Evolutionary conservation across 2,797 vertebrate species (phyloP).

Genomic region (Ispidina lecontei): DNA sequence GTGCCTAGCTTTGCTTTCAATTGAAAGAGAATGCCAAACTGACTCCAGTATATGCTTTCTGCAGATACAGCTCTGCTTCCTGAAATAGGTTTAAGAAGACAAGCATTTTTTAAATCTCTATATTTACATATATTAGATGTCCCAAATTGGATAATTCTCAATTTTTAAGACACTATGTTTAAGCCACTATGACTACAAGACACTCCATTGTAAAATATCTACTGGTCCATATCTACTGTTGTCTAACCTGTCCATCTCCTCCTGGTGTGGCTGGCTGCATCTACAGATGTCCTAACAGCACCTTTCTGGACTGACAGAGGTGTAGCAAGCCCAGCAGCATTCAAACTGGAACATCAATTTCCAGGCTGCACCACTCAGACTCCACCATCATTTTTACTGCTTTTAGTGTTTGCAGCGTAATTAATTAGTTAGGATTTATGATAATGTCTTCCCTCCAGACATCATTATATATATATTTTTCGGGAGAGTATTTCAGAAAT

Average conservation of each 20-base stretch:
- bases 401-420: neutral
- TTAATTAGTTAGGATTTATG: conserved; percentile 49
- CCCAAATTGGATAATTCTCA: neutral
- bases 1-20: neutral
- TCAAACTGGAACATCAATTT: conserved; percentile 22
- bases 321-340: neutral
- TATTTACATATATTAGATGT: neutral
- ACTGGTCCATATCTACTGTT: neutral
- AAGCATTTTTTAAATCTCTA: neutral
- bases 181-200: neutral
- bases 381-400: neutral
- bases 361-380: conserved; percentile 17
- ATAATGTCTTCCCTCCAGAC: neutral
- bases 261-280: neutral
- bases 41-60: neutral
- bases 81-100: neutral
- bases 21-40: neutral
- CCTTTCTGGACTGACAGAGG: neutral
- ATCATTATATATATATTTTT: neutral
- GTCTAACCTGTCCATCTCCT: neutral
- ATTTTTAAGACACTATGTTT: neutral
- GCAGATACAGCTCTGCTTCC: neutral
- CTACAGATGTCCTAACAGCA: neutral
- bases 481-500: neutral
- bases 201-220: neutral